A percentile compares a stretch with the other conserved stretches of the same genome.
Evolutionary conservation across 2,888 invertebrate species (phyloP).

Genomic region (Escarpia spicata): DNA sequence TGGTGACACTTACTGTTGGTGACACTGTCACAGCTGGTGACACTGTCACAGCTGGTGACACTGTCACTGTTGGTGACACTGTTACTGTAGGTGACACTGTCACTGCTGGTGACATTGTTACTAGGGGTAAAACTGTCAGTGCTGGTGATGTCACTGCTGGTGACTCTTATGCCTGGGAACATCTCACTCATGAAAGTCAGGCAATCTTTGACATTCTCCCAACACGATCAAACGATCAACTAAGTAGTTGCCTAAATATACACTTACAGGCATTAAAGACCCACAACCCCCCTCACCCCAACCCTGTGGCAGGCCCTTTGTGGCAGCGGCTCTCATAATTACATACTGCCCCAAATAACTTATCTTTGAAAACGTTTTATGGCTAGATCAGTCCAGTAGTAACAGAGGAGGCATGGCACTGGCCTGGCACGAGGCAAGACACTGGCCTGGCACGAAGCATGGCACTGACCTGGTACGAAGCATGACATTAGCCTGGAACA

Average conservation of each 20-base stretch:
- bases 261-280: background rate
- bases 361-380: background rate
- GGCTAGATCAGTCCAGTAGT: background rate
- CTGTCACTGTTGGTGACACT: background rate
- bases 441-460: too few species aligned
- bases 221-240: background rate
- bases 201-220: background rate
- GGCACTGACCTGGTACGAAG: too few species aligned
- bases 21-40: too few species aligned
- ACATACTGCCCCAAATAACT: background rate
- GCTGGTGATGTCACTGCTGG: background rate
- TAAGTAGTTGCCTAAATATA: slow-evolving; percentile 9
- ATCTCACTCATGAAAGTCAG: background rate
- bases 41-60: background rate
- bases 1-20: too few species aligned
- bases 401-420: too few species aligned
- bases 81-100: background rate
- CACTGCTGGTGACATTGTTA: background rate
- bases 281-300: background rate
- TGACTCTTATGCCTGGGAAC: background rate
- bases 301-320: background rate
- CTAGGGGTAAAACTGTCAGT: too few species aligned
- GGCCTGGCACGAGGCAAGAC: too few species aligned
- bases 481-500: too few species aligned
- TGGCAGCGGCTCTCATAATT: background rate